Percentiles rank a stretch among this genome's conserved stretches.
These are phyloP conservation scores for Trachelus tabidus DNA, from an alignment of 2,888 invertebrate species.

Conservation along the genomic window DNA sequence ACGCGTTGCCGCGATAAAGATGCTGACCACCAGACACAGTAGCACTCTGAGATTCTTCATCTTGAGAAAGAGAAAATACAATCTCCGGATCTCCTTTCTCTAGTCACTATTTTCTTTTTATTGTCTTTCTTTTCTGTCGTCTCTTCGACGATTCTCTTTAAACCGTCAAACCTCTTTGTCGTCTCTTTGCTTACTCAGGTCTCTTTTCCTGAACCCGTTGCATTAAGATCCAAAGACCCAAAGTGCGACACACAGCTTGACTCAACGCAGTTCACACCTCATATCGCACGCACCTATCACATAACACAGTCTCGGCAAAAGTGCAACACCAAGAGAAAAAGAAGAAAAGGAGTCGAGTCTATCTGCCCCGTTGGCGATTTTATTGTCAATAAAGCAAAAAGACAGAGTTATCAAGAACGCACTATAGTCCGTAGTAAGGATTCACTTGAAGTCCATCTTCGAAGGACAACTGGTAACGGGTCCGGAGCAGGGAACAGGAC, in stretches of 20 bases:
- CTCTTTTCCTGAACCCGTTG: not conserved
- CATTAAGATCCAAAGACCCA: not conserved
- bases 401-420: not conserved
- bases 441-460: conserved; percentile 7
- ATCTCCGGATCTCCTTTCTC: not conserved
- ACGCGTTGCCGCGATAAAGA: not conserved
- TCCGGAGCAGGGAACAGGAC: not conserved
- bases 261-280: not conserved
- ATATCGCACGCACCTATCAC: conserved; percentile 3
- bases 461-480: not conserved
- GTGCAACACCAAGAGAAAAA: not conserved
- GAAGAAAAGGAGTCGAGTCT: not conserved
- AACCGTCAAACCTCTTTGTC: not conserved
- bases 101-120: not conserved
- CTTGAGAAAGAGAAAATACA: not conserved
- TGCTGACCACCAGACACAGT: not conserved
- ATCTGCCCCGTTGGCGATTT: not conserved
- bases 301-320: not conserved
- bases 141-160: not conserved
- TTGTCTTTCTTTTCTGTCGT: not conserved
- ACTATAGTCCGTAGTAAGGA: not conserved
- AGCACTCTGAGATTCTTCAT: not conserved
- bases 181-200: not conserved
- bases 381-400: not conserved
- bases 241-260: not conserved